Percentiles rank a stretch among this genome's conserved stretches.
phyloP scores from a whole-genome alignment of 2,888 invertebrate species.

The Bursaphelenchus okinawaensis region DNA sequence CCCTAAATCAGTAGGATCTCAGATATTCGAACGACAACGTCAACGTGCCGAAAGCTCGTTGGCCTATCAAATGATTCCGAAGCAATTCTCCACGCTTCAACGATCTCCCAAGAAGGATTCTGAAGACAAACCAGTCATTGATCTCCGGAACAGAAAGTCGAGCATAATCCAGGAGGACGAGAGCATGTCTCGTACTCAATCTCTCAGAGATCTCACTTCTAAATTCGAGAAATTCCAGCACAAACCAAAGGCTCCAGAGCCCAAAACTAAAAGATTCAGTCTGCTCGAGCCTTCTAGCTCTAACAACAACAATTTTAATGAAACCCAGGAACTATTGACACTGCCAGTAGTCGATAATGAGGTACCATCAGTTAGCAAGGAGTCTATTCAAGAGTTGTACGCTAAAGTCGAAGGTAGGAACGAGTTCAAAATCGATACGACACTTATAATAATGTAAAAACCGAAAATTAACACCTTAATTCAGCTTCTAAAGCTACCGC shows the following conservation, averaged over 20 bases:
- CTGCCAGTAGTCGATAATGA: constrained; percentile 13
- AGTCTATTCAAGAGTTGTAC: constrained; percentile 39
- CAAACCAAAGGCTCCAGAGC: not conserved
- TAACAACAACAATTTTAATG: not conserved
- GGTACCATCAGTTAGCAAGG: constrained; percentile 35
- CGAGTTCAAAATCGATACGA: no score
- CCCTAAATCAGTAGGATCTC: constrained; percentile 15
- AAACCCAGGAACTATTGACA: constrained; percentile 17
- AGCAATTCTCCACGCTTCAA: constrained; percentile 24
- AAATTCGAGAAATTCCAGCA: constrained; percentile 39
- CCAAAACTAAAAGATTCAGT: constrained; percentile 23
- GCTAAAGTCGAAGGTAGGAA: constrained; percentile 33
- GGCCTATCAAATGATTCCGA: constrained; percentile 8
- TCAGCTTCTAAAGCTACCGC: no score
- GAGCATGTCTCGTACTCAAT: constrained; percentile 33
- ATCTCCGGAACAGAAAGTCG: constrained; percentile 1
- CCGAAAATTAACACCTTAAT: no score
- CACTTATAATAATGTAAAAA: no score
- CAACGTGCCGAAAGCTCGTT: constrained; percentile 13
- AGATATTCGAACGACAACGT: constrained; percentile 22
- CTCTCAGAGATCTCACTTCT: constrained; percentile 44
- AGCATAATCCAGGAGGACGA: constrained; percentile 9
- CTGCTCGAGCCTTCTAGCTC: constrained; percentile 20
- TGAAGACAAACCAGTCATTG: not conserved
- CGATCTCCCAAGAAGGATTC: constrained; percentile 3